Conservation (phyloP, 2,113 vertebrate genomes). For the Cyanoderma ruficeps region DNA sequence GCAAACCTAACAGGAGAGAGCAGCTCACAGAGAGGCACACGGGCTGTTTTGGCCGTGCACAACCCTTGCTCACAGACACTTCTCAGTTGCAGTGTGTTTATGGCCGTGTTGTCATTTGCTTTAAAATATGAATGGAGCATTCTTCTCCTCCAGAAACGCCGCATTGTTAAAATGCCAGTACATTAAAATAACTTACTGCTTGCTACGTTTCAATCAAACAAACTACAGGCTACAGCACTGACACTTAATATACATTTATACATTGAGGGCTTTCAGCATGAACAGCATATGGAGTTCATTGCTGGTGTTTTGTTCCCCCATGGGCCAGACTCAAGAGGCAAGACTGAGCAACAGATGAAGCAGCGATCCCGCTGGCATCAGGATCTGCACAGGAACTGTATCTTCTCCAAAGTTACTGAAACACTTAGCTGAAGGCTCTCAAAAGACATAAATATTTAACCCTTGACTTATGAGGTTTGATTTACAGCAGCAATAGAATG, state of each 20-base stretch:
- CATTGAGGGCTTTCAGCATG: background rate
- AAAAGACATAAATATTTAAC: background rate
- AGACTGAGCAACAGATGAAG: background rate
- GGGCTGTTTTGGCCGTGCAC: background rate
- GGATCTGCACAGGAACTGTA: background rate
- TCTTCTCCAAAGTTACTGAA: background rate
- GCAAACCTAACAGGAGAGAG: background rate
- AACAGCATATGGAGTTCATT: background rate
- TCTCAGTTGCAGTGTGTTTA: slow-evolving; percentile 4
- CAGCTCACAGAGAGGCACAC: background rate
- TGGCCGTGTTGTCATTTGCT: slow-evolving; percentile 49
- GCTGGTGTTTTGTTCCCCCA: background rate
- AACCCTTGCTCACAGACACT: background rate
- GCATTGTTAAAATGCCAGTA: slow-evolving; percentile 59
- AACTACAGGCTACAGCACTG: background rate
- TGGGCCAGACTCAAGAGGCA: background rate
- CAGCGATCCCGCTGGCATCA: background rate
- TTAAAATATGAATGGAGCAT: slow-evolving; percentile 54
- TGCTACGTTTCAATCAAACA: background rate
- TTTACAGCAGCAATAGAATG: rapidly evolving
- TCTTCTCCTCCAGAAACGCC: slow-evolving; percentile 51
- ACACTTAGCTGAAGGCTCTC: background rate
- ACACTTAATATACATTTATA: background rate
- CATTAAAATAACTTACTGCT: slow-evolving; percentile 58
- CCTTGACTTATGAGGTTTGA: background rate